These are phyloP conservation scores for Poeciliopsis occidentalis DNA, from an alignment of 2,113 vertebrate species.

Conservation along the genomic window DNA sequence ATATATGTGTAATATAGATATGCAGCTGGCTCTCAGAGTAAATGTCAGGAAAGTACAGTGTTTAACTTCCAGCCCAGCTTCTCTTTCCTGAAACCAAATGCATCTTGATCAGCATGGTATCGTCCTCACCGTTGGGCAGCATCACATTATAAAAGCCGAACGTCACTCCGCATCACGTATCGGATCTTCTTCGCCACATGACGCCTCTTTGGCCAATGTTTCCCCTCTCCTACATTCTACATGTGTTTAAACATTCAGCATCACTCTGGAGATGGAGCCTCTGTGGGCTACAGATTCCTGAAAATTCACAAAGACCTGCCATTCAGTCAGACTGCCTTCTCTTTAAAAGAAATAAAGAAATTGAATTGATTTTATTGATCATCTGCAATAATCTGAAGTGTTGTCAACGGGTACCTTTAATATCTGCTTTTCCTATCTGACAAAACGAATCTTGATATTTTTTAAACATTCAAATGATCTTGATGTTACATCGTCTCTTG, in stretches of 20 bases:
- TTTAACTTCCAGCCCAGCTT: constrained; percentile 13
- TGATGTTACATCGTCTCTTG: too few relatives aligned
- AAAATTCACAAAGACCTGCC: not conserved
- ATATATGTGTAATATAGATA: not conserved
- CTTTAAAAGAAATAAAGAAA: too few relatives aligned
- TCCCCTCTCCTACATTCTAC: constrained; percentile 5
- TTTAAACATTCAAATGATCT: too few relatives aligned
- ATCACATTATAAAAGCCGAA: constrained; percentile 28
- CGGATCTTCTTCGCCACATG: constrained; percentile 44
- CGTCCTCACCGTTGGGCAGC: constrained; percentile 26
- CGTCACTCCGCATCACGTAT: constrained; percentile 49
- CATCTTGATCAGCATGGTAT: constrained; percentile 35
- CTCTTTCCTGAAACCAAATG: constrained; percentile 2
- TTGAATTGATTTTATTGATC: not conserved
- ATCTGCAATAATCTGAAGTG: not conserved
- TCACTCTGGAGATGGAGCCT: not conserved
- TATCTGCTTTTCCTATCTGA: not conserved
- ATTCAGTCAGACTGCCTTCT: too few relatives aligned
- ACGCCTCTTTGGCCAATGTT: constrained; percentile 4
- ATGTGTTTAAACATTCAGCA: constrained; percentile 4
- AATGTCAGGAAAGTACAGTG: not conserved
- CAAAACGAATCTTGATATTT: not conserved
- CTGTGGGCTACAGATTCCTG: not conserved
- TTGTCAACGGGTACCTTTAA: not conserved
- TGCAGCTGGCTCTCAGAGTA: not conserved